Evolutionary conservation across 2,797 vertebrate species (phyloP).

Genomic region (Sebastes jordani): DNA sequence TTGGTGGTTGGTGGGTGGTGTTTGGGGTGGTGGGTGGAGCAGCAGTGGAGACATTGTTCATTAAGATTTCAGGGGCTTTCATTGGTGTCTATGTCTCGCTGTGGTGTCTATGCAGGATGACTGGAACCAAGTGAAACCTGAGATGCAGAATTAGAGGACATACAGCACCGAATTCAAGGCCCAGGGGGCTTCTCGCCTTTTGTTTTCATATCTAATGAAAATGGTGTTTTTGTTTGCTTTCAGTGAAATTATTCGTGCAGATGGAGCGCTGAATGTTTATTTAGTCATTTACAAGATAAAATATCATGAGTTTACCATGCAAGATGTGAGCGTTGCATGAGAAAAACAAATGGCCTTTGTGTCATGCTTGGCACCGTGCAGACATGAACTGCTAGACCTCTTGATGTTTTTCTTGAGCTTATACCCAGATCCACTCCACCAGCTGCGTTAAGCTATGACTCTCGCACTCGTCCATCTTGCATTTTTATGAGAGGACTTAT

Average conservation of each 20-base stretch:
- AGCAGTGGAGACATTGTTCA: slow-evolving; percentile 72
- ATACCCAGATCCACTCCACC: slow-evolving; percentile 62
- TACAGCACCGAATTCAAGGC: slow-evolving; percentile 1
- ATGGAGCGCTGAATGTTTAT: not conserved
- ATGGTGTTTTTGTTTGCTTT: slow-evolving; percentile 12
- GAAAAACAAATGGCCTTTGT: slow-evolving; percentile 70
- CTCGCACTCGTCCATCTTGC: slow-evolving; percentile 59
- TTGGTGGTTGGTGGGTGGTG: slow-evolving; percentile 66
- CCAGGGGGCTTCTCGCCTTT: slow-evolving; percentile 10
- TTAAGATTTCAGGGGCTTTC: slow-evolving; percentile 66
- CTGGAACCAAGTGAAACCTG: slow-evolving; percentile 70
- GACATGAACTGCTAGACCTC: slow-evolving; percentile 50
- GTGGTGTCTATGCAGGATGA: slow-evolving; percentile 54
- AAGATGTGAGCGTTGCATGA: slow-evolving; percentile 43
- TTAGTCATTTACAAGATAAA: slow-evolving; percentile 7
- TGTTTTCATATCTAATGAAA: slow-evolving; percentile 14
- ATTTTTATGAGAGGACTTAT: slow-evolving; percentile 62
- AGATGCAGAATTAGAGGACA: slow-evolving; percentile 59
- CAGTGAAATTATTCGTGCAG: not conserved
- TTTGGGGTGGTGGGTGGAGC: slow-evolving; percentile 55
- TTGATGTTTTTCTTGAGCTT: slow-evolving; percentile 64
- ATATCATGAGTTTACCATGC: slow-evolving; percentile 10
- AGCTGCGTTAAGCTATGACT: slow-evolving; percentile 66
- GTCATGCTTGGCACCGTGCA: slow-evolving; percentile 69
- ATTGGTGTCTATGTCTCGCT: slow-evolving; percentile 51